Conservation (phyloP, 2,113 vertebrate genomes). For the Eptesicus fuscus region DNA sequence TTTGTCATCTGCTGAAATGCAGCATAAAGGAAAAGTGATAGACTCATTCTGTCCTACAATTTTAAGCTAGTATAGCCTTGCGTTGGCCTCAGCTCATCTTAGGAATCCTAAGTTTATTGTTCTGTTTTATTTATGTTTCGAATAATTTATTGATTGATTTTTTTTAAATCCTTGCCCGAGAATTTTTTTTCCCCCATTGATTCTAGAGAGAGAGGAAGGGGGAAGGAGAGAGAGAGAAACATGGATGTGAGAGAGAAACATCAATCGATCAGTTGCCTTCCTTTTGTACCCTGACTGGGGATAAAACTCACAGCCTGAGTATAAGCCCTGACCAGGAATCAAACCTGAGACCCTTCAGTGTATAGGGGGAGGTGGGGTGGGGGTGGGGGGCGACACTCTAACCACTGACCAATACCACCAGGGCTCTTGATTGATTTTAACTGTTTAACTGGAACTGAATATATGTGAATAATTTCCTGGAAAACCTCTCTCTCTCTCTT, state of each 20-base stretch:
- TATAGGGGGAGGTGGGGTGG: too few relatives aligned
- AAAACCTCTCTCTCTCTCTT: not conserved
- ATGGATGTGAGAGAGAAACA: not conserved
- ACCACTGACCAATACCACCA: not conserved
- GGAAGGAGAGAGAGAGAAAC: not conserved
- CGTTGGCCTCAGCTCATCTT: constrained; percentile 6
- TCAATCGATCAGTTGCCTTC: not conserved
- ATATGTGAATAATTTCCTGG: constrained; percentile 20
- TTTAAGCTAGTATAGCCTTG: not conserved
- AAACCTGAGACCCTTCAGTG: not conserved
- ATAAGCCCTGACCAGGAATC: not conserved
- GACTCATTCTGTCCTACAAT: constrained; percentile 4
- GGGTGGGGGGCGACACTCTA: not conserved
- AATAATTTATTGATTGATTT: not conserved
- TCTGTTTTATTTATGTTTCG: not conserved
- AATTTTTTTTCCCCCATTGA: not conserved
- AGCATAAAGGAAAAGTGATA: not conserved
- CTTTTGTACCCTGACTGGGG: not conserved
- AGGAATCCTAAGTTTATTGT: not conserved
- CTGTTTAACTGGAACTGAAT: constrained; percentile 5
- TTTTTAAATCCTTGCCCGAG: not conserved
- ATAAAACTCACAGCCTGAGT: not conserved
- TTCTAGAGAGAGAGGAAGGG: not conserved
- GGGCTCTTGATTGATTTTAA: not conserved
- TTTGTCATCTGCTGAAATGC: not conserved